These are phyloP conservation scores for Uropsilus gracilis DNA, from an alignment of 2,113 vertebrate genomes.

Conservation along the genomic window DNA sequence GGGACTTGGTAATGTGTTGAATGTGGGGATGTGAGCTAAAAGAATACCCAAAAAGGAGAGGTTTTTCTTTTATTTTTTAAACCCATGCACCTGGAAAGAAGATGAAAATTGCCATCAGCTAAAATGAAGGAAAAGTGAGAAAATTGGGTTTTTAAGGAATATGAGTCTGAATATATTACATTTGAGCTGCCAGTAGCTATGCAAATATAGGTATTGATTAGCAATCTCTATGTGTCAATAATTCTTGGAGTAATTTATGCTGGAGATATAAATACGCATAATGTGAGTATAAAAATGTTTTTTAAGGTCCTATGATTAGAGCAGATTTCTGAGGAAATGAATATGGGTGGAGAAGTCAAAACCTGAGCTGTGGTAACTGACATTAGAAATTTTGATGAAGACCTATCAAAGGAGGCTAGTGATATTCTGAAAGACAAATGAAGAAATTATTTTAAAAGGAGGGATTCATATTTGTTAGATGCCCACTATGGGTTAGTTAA, in stretches of 20 bases:
- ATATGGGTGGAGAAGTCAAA: background rate
- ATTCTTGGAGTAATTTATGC: too few species aligned
- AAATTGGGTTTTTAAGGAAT: too few species aligned
- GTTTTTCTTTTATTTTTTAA: too few species aligned
- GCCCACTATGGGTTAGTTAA: background rate
- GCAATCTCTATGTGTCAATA: background rate
- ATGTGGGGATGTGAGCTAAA: background rate
- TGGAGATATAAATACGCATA: background rate
- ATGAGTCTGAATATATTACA: background rate
- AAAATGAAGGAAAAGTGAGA: background rate
- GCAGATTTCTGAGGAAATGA: constrained; percentile 2
- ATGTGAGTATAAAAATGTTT: background rate
- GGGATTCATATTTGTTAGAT: background rate
- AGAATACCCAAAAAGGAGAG: background rate
- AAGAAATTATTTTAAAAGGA: background rate
- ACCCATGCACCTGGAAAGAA: background rate
- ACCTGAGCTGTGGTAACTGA: background rate
- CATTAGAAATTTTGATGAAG: background rate
- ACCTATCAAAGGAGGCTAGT: background rate
- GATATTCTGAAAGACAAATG: background rate
- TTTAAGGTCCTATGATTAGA: background rate
- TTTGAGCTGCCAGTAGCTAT: background rate
- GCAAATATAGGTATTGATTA: background rate
- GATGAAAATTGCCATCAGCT: background rate
- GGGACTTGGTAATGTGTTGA: background rate